Percentiles rank a stretch among this genome's conserved stretches.
These are phyloP conservation scores for Hypanus sabinus DNA, from an alignment of 2,113 vertebrate genomes.

Conservation along the genomic window DNA sequence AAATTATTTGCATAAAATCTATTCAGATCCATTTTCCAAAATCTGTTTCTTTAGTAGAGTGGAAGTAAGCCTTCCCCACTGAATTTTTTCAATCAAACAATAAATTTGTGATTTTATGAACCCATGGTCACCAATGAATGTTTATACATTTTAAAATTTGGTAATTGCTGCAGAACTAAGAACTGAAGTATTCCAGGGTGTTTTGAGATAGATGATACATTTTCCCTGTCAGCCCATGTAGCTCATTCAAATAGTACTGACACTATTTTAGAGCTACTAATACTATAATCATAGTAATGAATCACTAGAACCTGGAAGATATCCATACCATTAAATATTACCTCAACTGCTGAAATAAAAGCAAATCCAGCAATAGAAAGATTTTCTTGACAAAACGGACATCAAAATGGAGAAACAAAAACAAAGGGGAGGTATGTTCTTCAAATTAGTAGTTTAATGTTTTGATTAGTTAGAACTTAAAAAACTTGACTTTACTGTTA, in stretches of 20 bases:
- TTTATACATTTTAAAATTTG: neutral
- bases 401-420: too few relatives aligned
- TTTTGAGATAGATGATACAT: neutral
- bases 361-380: too few relatives aligned
- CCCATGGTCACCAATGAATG: neutral
- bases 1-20: neutral
- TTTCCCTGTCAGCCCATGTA: neutral
- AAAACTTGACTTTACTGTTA: too few relatives aligned
- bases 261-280: neutral
- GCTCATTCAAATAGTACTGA: neutral
- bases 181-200: neutral
- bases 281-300: too few relatives aligned
- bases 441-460: too few relatives aligned
- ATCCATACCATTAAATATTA: too few relatives aligned
- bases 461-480: too few relatives aligned
- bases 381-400: too few relatives aligned
- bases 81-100: neutral
- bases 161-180: neutral
- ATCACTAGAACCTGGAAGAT: too few relatives aligned
- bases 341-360: too few relatives aligned
- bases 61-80: neutral
- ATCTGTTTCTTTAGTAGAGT: neutral
- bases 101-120: too few relatives aligned
- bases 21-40: neutral
- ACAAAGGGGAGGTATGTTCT: too few relatives aligned